Base-by-base conservation (phyloP, 2,113 vertebrate genomes). In the Colistium nudipinnis region DNA sequence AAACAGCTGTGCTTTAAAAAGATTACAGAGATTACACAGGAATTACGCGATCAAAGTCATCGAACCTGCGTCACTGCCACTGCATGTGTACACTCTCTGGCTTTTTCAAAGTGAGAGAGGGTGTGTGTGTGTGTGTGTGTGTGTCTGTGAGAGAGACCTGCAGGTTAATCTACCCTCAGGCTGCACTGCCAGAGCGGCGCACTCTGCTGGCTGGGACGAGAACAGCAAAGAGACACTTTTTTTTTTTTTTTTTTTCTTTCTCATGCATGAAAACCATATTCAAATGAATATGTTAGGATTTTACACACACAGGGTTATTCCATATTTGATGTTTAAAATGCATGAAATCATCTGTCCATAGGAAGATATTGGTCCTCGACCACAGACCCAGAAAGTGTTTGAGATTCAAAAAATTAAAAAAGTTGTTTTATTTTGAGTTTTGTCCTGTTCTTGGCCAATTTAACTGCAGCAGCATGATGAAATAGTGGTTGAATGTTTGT, bases 11-110 rank as follows among this genome's bases (percentile, higher is more conserved):
- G 82, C 83, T 92, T 92, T 89, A 91, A 88, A n/a, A 84, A 92
- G 92, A 92, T 94, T 92, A 93, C 90, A 87, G 89, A 90, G 91
- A 93, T 94, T 93, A 93, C 88, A 67, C 85, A 80, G 89, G 92
- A 92, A 93, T 94, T 94, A 93, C 90, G 85, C 59, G 88, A 93
- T 93, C 91, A 93, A 93, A 93, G 91, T 78, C 79, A 88, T 76
- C 82, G 87, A 90, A 88, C 86, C 84, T 86, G 78, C 65, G 20
- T 76, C 30, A 33, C 66, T 80, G 11, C 61, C 49, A 56, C 55
- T 81, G 81, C 68, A 78, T 70, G 83, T 87, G 82, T 83, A 76
- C 35, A 74, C 30, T 85, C 54, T 66, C 27, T n/a, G 55, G 72
- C 64, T 74, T 55, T 74, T 55, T 60, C 64, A 74, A 60, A 78